These are phyloP conservation scores for Tapirus indicus DNA, from an alignment of 2,797 vertebrate species.

Conservation along the genomic window DNA sequence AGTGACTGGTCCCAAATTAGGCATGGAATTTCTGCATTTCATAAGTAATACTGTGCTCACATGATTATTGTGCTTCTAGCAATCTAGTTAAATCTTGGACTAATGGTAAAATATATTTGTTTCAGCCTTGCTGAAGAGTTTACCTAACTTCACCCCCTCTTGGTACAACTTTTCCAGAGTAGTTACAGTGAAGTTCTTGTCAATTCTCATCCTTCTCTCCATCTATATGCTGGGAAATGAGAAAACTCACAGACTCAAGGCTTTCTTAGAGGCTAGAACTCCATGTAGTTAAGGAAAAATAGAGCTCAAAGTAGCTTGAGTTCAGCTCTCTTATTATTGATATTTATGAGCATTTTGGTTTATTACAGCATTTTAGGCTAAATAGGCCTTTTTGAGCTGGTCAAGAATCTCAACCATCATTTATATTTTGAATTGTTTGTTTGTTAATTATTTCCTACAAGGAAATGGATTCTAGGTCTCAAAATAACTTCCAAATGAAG, in stretches of 20 bases:
- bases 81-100: not conserved
- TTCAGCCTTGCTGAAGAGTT: not conserved
- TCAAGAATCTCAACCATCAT: not conserved
- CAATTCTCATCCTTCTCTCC: not conserved
- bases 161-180: not conserved
- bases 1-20: not conserved
- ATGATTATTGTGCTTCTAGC: not conserved
- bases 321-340: not conserved
- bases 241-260: not conserved
- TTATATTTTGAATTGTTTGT: not conserved
- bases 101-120: not conserved
- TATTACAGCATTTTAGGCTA: not conserved
- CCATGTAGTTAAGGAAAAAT: not conserved
- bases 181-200: not conserved
- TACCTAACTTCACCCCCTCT: not conserved
- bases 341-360: not conserved
- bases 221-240: not conserved
- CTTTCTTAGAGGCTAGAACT: not conserved
- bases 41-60: not conserved
- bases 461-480: not conserved
- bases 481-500: constrained; percentile 20
- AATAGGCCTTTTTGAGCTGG: not conserved
- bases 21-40: not conserved
- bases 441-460: not conserved
- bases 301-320: not conserved